Base-by-base conservation (phyloP, 2,113 vertebrate species). In the Microcebus jonahi region DNA sequence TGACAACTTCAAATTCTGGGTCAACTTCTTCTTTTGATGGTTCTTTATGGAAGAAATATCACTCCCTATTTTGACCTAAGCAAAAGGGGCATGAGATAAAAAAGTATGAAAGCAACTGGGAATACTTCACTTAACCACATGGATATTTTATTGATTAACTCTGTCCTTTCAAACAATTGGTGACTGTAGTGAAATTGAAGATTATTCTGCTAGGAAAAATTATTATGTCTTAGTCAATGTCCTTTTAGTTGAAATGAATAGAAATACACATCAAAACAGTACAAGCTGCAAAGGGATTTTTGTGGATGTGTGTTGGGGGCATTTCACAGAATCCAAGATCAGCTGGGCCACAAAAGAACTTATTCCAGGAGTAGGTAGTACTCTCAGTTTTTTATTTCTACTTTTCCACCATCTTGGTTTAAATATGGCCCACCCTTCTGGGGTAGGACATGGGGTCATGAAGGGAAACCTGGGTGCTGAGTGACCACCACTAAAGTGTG, bases 141-240 rank as follows among this genome's bases (percentile, higher is more conserved):
- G 82, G 14, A 39, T 68, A 68, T 79, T 91, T 92, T 90, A 77
- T 48, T 2, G 25, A 84, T 59, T 77, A 63, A 53, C 2, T 57
- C 2, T 17, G 25, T 39, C 23, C 34, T 55, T 79, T 95, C 70
- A 79, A 93, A 36, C 39, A 65, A 36, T 39, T 75, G 15, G 8
- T 55, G 39, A 67, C 29, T 5, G 8, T 61, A 67, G 79, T 81
- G 76, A 86, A 87, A 71, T 34, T 70, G 59, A 77, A 82, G 39
- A 39, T 82, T 21, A 93, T 86, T 89, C n/a, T 91, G 23, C 23
- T 85, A 13, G 25, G 50, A 73, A 89, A 95, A 96, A 57, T 53
- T 17, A 55, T 68, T 59, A 39, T 94, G 45, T 29, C 20, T 81
- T 70, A 4, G 36, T 84, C 17, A 94, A 68, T 94, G 17, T 77